Evolutionary conservation across 2,113 vertebrate species (phyloP), one percentile per base, ranked within the genome.

Genomic region (Nycticebus coucang): DNA sequence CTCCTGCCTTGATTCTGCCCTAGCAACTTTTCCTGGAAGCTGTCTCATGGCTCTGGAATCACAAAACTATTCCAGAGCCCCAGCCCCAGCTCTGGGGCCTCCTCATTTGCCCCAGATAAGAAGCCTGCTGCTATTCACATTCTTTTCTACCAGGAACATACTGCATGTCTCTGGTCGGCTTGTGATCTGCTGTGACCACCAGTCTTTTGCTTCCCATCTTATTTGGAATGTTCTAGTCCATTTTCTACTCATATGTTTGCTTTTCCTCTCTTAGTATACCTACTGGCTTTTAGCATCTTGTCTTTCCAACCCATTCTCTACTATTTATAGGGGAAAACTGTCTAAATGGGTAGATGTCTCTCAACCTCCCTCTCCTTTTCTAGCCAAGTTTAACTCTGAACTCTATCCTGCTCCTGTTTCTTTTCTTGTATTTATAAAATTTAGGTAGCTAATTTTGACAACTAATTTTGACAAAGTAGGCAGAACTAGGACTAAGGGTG

Each of bases 71-170:
- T 95, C 80, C 74, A 60, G 55, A 92, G 60, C n/a, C 22, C 37
- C 50, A 60, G 68, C 35, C 75, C 57, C 17, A 91, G 55, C 57
- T 91, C 62, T 59, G n/a, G 62, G 87, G 92, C 59, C 69, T 94
- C 37, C 62, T 96, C 82, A 86, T 71, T 89, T 96, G 68, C 53
- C 82, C 95, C 93, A 93, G 71, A 89, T 66, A 96, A 93, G 62
- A 84, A 84, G 62, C 74, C 55, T 91, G 82, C 55, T 91, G 82
- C 81, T 88, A 87, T 83, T 91, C 93, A 35, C 64, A 83, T 80
- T 86, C 66, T 24, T 93, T 88, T 78, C 68, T 12, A 95, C 45
- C 75, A 75, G 77, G 80, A 77, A 72, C 35, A 83, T 28, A 71
- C 22, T 15, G 24, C 18, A 22, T 1, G 30, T 77, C 96, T 92